Evolutionary conservation across 2,113 vertebrate species (phyloP), one percentile per base, ranked within the genome.

Genomic region (Ancistrus triradiatus): DNA sequence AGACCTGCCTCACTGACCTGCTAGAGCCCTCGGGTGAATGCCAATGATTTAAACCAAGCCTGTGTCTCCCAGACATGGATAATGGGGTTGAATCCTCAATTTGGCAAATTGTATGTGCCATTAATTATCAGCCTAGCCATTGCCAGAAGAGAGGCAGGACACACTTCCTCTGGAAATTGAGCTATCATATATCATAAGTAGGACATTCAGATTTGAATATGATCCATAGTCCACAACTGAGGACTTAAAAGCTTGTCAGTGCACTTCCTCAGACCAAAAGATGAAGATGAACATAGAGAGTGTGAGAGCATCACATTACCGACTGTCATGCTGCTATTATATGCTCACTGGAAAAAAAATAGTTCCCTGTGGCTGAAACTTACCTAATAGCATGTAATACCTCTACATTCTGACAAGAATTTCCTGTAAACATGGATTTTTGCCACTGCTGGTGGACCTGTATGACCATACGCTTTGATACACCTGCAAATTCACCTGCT

Each of bases 81-180:
- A 65, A 66, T 42, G 55, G 52, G 50, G 50, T 59, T 22, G n/a
- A 60, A 67, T 57, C 38, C 50, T 61, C 53, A 49, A 59, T 53
- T 38, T 22, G 37, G 63, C 69, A 61, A 47, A 69, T 75, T 70
- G 55, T 19, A 33, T 46, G 48, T 33, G 35, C 55, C 69, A 67
- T 66, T 74, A 73, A 77, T 72, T 64, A 59, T 58, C 9, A n/a
- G 40, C 31, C 33, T 7, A 7, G 31, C 44, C 11, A 10, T 53
- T 52, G 35, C 27, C 22, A 44, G 31, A 1, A 3, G 27, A 69
- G 51, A 56, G 3, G 46, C 51, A 77, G 69, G 65, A 66, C 62
- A 50, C 1, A 8, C 17, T 49, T 59, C 15, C 19, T 14, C 46
- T 2, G 46, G 48, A 53, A 31, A 38, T 8, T 7, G 19, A 43